Base-by-base conservation (phyloP, 2,888 invertebrate genomes). In the Flabesymbios commensalis region DNA sequence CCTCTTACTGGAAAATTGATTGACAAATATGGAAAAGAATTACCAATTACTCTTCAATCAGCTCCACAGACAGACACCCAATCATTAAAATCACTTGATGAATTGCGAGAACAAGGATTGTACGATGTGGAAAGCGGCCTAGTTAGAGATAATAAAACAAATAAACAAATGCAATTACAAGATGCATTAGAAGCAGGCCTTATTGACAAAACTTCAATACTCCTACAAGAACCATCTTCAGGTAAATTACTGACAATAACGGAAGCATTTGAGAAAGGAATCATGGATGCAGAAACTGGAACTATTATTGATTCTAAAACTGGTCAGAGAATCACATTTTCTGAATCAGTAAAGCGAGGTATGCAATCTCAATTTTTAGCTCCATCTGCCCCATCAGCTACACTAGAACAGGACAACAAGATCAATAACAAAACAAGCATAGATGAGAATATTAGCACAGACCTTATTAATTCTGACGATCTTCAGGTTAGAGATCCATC, bases 71-170 rank as follows among this genome's bases (percentile, higher is more conserved):
- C n/a, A n/a, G n/a, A n/a, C n/a, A n/a, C n/a, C n/a, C n/a, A n/a
- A n/a, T n/a, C n/a, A n/a, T n/a, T n/a, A n/a, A n/a, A n/a, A n/a
- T n/a, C n/a, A n/a, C n/a, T 70, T 17, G 48, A 68, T 10, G 61
- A 70, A 24, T 58, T 71, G 2, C 73, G 84, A 52, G 75, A 80
- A 55, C 76, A 78, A 63, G 84, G 84, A 36, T 71, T 83, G 53
- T 90, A 94, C 65, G 90, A 94, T 83, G 75, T 78, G 39, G 68
- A 78, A 28, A 80, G 78, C 33, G 90, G 90, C 76, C 88, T 90
- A 1, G 92, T 90, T 73, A 88, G 86, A 26, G 79, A 83, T 71
- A 83, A 41, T 67, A 74, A 17, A 75, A 84, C 70, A 4, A 19
- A 19, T 75, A 80, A 32, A 71, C 84, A 28, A 76, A 81, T 61